Evolutionary conservation across 2,113 vertebrate species (phyloP).

Genomic region (Perccottus glenii): DNA sequence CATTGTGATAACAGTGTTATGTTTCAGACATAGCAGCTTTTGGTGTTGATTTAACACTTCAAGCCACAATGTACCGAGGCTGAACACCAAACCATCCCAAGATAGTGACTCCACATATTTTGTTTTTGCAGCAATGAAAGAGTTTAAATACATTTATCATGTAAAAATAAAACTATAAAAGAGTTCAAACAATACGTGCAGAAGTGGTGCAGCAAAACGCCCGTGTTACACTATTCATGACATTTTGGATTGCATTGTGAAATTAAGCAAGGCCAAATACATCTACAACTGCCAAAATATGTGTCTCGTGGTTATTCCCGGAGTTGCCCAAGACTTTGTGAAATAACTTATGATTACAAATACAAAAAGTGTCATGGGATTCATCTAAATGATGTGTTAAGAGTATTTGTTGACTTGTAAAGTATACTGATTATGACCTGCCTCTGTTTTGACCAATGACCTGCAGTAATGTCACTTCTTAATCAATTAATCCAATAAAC

Average conservation of each 20-base stretch:
- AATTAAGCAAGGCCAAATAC: not conserved
- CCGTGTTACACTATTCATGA: not conserved
- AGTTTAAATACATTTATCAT: not conserved
- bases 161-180: not conserved
- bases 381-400: too few species aligned
- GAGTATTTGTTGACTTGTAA: too few species aligned
- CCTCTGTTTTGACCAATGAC: too few species aligned
- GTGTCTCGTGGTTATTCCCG: not conserved
- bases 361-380: not conserved
- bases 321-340: not conserved
- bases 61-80: not conserved
- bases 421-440: too few species aligned
- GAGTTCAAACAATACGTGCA: not conserved
- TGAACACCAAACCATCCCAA: not conserved
- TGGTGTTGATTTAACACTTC: constrained; percentile 39
- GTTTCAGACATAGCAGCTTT: constrained; percentile 46
- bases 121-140: not conserved
- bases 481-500: too few species aligned
- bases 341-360: too few species aligned
- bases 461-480: too few species aligned
- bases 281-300: constrained; percentile 1
- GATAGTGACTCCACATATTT: not conserved
- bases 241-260: not conserved
- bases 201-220: too few species aligned
- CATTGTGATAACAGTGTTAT: constrained; percentile 54